Evolutionary conservation across 2,113 vertebrate species (phyloP), one percentile per base, ranked within the genome.

Genomic region (Emydocephalus ijimae): DNA sequence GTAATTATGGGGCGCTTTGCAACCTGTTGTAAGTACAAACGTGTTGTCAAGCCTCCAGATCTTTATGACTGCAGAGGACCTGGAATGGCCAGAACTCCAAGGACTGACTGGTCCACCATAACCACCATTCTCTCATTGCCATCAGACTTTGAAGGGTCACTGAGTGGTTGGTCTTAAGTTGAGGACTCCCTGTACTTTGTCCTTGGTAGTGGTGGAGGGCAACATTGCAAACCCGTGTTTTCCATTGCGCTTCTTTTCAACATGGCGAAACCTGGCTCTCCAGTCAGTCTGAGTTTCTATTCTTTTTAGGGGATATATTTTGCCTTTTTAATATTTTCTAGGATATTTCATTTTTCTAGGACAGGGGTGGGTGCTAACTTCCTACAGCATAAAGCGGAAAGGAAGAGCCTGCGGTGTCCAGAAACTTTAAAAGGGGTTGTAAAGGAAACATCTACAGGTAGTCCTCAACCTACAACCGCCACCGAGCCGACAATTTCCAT

Each of bases 401-500:
- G 61, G 29, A 69, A 69, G 29, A 64, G 12, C 64, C 12, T n/a
- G 64, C 4, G 4, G 12, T 69, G 29, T 34, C 29, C 64, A 74
- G 29, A 69, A 69, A 69, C 2, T 4, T n/a, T n/a, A 69, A 12
- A n/a, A 69, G 29, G 64, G 4, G 29, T 18, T 74, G 14, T 74
- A 34, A 74, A 74, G n/a, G 64, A 74, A 34, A 74, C 14, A 1
- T 15, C 64, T 74, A 18, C 10, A 61, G 59, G 10, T 29, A 29
- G 24, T 61, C 24, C 26, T 7, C 1, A 1, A 1, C 6, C 24
- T 26, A 61, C 3, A 2, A 11, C 24, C 1, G 0, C 9, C 59
- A 29, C 59, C 1, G 9, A 57, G 20, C 20, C 56, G 20, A 57
- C 20, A 29, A 61, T 29, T 61, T 61, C 24, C 59, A 26, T 8